Base-by-base conservation (phyloP, 2,888 invertebrate genomes). In the Agriotes lineatus region DNA sequence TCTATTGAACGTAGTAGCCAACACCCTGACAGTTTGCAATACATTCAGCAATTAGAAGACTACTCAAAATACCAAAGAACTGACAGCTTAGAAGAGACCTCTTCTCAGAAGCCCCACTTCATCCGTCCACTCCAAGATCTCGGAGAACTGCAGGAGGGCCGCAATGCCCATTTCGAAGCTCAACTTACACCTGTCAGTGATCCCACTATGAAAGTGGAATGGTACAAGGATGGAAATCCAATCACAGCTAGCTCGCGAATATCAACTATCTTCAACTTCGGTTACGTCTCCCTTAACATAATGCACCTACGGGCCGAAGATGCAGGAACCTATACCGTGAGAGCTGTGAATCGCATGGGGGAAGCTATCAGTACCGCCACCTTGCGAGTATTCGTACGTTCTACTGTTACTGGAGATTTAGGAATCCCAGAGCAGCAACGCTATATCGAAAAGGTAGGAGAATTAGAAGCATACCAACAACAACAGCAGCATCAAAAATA, bases 261-360 rank as follows among this genome's bases (percentile, higher is more conserved):
- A 87, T 95, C 95, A 84, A 96, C 96, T 84, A 95, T 96, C 89
- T 96, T 96, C 90, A 98, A 97, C 91, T 97, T 98, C 90, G 97
- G 97, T 85, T 97, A 97, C 90, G 97, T 97, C 88, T 96, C 96
- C 87, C 93, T 98, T 82, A 97, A 97, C 87, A 97, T 99, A 86
- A 90, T 96, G 92, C 97, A 97, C 92, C 93, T 97, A 90, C 94
- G 97, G 88, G 92, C 93, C 89, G 98, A 99, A 91, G 99, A 99
- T 91, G 93, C 95, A 82, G 97, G 97, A 86, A 93, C 93, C 85
- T 96, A 96, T 80, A 95, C 95, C 79, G 94, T 94, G 83, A 91
- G 95, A 81, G 96, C 96, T 86, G 92, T 94, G 76, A 96, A 96
- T 84, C 92, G 93, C 82, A 88, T 93, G 82, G 96, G 96, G 77